These are phyloP conservation scores for Ennomos erosarius DNA, from an alignment of 2,888 invertebrate species.

Conservation along the genomic window DNA sequence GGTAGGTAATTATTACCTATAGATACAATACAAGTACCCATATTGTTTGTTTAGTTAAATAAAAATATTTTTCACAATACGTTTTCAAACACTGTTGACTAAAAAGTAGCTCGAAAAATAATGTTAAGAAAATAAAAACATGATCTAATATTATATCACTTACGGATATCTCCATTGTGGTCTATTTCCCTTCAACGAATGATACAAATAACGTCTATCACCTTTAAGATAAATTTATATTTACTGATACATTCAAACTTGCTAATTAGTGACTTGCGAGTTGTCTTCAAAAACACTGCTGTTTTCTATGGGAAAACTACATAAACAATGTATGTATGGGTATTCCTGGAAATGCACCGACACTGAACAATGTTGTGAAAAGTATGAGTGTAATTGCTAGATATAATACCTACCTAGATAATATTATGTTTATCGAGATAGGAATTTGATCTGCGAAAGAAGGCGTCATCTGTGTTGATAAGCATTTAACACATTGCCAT, in stretches of 20 bases:
- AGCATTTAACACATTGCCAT: slow-evolving; percentile 9
- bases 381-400: neutral
- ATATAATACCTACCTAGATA: neutral
- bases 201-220: slow-evolving; percentile 34
- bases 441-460: slow-evolving; percentile 26
- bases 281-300: slow-evolving; percentile 9
- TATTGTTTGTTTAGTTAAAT: too few relatives aligned
- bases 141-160: slow-evolving; percentile 36
- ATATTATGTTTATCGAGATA: slow-evolving; percentile 6
- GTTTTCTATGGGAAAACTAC: slow-evolving; percentile 22
- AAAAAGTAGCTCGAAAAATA: too few relatives aligned
- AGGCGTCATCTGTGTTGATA: slow-evolving; percentile 26
- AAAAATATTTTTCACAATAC: too few relatives aligned
- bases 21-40: too few relatives aligned
- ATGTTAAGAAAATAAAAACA: neutral
- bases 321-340: neutral
- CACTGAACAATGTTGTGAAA: slow-evolving; percentile 3
- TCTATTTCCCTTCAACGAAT: slow-evolving; percentile 36
- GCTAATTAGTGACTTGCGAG: slow-evolving; percentile 49
- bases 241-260: slow-evolving; percentile 31
- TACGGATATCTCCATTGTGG: slow-evolving; percentile 51
- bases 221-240: slow-evolving; percentile 40
- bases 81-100: too few relatives aligned
- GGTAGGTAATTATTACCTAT: too few relatives aligned
- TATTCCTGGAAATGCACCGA: slow-evolving; percentile 5